phyloP scores from a whole-genome alignment of 2,888 invertebrate genomes.

The Leucophenga maculata region DNA sequence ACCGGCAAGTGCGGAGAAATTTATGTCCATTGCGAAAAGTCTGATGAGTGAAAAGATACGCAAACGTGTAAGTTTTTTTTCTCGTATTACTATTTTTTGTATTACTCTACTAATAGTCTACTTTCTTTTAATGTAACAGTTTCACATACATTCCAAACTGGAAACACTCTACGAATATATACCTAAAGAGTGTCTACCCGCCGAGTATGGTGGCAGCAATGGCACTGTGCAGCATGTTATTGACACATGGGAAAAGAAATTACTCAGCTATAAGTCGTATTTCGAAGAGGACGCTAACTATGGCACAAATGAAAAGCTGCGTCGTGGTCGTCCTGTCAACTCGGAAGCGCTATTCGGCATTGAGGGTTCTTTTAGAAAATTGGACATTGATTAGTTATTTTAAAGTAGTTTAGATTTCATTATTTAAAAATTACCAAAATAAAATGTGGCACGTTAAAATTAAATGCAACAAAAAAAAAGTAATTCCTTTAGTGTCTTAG shows the following conservation, averaged over 20 bases:
- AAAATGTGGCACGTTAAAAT: background rate
- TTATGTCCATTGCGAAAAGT: constrained; percentile 75
- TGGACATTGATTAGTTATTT: constrained; percentile 66
- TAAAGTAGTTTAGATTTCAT: constrained; percentile 13
- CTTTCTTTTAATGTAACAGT: constrained; percentile 46
- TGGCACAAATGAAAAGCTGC: constrained; percentile 68
- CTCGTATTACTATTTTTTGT: background rate
- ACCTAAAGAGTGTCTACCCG: constrained; percentile 77
- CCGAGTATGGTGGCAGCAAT: constrained; percentile 80
- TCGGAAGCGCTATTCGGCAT: constrained; percentile 66
- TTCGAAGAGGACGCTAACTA: constrained; percentile 68
- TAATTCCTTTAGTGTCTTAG: background rate
- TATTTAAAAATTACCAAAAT: constrained; percentile 3
- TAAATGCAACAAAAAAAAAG: background rate
- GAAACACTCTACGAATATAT: constrained; percentile 77
- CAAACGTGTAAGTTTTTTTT: constrained; percentile 74
- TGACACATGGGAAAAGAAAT: constrained; percentile 67
- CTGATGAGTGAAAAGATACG: constrained; percentile 78
- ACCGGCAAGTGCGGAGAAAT: constrained; percentile 76
- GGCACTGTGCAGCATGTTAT: constrained; percentile 72
- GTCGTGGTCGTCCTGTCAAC: constrained; percentile 63
- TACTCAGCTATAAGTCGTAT: constrained; percentile 63
- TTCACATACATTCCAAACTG: constrained; percentile 73
- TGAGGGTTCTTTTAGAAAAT: constrained; percentile 70
- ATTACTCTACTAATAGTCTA: background rate